Base-by-base conservation (phyloP, 2,888 invertebrate genomes). In the Eubasilissa splendida region DNA sequence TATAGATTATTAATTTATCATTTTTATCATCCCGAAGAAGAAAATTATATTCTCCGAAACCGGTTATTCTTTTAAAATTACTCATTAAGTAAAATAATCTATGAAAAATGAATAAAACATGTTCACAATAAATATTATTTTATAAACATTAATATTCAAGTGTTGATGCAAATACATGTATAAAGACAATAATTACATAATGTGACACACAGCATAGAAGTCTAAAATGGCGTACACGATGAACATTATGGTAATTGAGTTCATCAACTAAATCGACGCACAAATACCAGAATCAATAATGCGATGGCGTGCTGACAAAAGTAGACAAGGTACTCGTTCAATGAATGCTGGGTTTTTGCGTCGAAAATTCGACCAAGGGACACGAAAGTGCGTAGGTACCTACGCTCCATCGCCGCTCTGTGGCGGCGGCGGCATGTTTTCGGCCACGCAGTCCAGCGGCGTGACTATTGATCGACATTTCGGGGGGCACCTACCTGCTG, bases 291-390 rank as follows among this genome's bases (percentile, higher is more conserved):
- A 73, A 73, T 73, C 71, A 56, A 73, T 73, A 65, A 63, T 22
- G 54, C 53, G 54, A 70, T 70, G 31, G 22, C 52, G 7, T 70
- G 53, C 53, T 70, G 52, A 52, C 22, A 9, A 50, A 68, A 68
- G 14, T 68, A 7, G 58, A 11, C 2, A 42, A 42, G n/a, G 14
- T 60, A 60, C 60, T n/a, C n/a, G 22, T 53, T 33, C 42, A 42
- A 54, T 71, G 56, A 73, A 73, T 58, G n/a, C 22, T 22, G 71
- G 42, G 56, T n/a, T 56, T 77, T 77, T 77, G 68, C 66, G 59
- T 52, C 14, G 8, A 60, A 56, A 53, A 14, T 54, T 54, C 66
- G 50, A 12, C 50, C 22, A 56, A 59, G 52, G 58, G 68, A 77
- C 68, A 68, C 50, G 8, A 54, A 33, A 22, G 58, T 59, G 77